Evolutionary conservation across 2,113 vertebrate species (phyloP), one percentile per base, ranked within the genome.

Genomic region (Hydrochoerus hydrochaeris): DNA sequence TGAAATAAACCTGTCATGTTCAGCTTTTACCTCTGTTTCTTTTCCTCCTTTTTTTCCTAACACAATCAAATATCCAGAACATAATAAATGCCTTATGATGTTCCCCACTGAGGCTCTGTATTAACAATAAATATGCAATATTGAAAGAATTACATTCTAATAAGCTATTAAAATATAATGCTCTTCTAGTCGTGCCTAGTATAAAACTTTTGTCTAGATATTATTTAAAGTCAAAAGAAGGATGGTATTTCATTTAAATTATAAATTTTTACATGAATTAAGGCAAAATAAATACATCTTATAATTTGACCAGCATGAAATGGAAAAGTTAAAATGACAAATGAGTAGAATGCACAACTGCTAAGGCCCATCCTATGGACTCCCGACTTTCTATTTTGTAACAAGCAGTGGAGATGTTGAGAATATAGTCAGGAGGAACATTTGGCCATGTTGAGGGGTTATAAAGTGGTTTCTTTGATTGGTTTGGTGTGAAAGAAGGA

Each of bases 401-500:
- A 60, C 13, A 65, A 46, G 26, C 1, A 85, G 19, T 7, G 12
- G 62, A 93, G 28, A 62, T 7, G 28, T 17, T 81, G 35, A 22
- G 19, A 38, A 20, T 3, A 60, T n/a, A 75, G 65, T 71, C 46
- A 41, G 14, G 26, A 49, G 19, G 41, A 95, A 49, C 67, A 28
- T 44, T 91, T 81, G 67, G 71, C 89, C 46, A 65, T 78, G 35
- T 24, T 46, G 57, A 94, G 67, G 86, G 67, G 80, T 95, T 94
- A 38, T 16, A 92, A 57, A 90, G 71, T 73, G n/a, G 10, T 91
- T 86, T 73, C 24, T 46, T 84, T 88, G 38, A 49, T 28, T 26
- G 3, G 9, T 67, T 87, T 90, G 32, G 67, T 75, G 63, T 82
- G n/a, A 82, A 67, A 94, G 62, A 69, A 11, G 7, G 7, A 88